Base-by-base conservation (phyloP, 1,140 invertebrate genomes). In the Musca vetustissima region DNA sequence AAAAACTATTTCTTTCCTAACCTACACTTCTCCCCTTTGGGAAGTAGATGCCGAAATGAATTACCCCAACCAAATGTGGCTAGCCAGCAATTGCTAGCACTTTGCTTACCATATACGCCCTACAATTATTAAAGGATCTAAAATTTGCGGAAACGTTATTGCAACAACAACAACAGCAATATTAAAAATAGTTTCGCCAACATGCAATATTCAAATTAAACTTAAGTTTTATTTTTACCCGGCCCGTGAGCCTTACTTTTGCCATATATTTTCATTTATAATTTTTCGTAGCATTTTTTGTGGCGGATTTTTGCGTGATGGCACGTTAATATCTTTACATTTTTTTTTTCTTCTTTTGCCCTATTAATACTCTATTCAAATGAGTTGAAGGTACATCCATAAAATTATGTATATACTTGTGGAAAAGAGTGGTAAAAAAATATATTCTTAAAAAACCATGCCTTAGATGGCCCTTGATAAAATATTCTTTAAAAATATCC, bases 121-220 rank as follows among this genome's bases (percentile, higher is more conserved):
- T 11, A 21, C 57, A 61, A 61, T 61, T 61, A 61, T 61, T 36
- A 21, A 28, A 28, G 28, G 19, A 36, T 8, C 28, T 19, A 21
- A 19, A 52, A 19, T 11, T 52, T 19, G 49, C 57, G 57, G 57
- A 61, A 61, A 61, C 57, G 22, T 24, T 61, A 17, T 61, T 61
- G 57, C 57, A 43, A 43, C 36, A 43, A 43, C 57, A 36, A 19
- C 15, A 36, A 24, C 32, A 19, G 11, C 57, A 61, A 61, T 28
- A 8, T 28, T 28, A 32, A 61, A 61, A 17, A 61, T 61, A 61
- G 11, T 61, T 61, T 61, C 21, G 6, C 19, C 28, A 61, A 61
- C 57, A 61, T 61, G 57, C 57, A 61, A 61, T 61, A 61, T 61
- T 61, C 57, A 61, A 61, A 61, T 61, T 61, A 61, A 61, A 61